Conservation (phyloP, 2,888 invertebrate species). For the Clistopyga incitator region DNA sequence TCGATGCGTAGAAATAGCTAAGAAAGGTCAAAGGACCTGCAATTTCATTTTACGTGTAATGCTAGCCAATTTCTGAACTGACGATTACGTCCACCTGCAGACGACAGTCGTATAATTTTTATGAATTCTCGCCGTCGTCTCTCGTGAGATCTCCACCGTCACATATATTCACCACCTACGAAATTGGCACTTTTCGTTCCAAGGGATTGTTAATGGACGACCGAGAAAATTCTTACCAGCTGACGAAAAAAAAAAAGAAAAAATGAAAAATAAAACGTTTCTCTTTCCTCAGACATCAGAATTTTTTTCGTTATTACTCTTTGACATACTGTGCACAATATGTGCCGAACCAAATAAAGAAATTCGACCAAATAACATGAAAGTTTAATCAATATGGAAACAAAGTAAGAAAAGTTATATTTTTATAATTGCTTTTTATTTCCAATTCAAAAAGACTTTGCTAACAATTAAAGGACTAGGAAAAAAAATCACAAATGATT, state of each 20-base stretch:
- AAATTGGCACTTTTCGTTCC: slow-evolving; percentile 58
- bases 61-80: slow-evolving; percentile 54
- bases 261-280: too few species aligned
- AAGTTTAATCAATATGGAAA: too few species aligned
- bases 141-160: slow-evolving; percentile 11
- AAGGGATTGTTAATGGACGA: slow-evolving; percentile 35
- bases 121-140: slow-evolving; percentile 54
- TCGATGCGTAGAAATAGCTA: neutral
- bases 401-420: too few species aligned
- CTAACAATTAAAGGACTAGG: too few species aligned
- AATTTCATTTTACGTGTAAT: slow-evolving; percentile 57
- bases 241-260: slow-evolving; percentile 37
- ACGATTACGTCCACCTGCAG: slow-evolving; percentile 63
- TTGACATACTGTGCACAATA: neutral
- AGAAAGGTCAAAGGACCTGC: slow-evolving; percentile 36
- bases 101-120: slow-evolving; percentile 66
- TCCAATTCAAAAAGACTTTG: too few species aligned
- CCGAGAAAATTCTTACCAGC: slow-evolving; percentile 47
- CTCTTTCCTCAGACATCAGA: neutral
- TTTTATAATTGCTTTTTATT: too few species aligned
- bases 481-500: too few species aligned
- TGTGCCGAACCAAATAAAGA: neutral
- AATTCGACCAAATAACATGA: neutral
- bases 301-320: neutral
- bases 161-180: slow-evolving; percentile 35